These are phyloP conservation scores for Pantelozetes paolii DNA, from an alignment of 2,888 invertebrate genomes.

Conservation along the genomic window DNA sequence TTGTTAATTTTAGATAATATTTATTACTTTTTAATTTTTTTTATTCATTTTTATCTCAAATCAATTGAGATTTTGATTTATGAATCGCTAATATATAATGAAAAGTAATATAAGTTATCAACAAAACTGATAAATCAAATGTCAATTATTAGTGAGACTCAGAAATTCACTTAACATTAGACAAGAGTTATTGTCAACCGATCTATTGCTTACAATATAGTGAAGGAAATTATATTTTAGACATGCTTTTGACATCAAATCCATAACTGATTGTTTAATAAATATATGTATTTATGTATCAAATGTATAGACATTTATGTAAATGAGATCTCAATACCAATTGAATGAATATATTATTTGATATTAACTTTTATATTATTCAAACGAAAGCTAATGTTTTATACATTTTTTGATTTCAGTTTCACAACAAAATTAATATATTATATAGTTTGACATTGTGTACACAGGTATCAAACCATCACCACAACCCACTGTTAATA, in stretches of 20 bases:
- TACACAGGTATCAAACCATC: too few species aligned
- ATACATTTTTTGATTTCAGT: too few species aligned
- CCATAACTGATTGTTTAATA: neutral
- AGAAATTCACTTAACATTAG: conserved; percentile 11
- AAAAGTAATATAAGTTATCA: too few species aligned
- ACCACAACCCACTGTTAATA: too few species aligned
- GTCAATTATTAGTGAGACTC: neutral
- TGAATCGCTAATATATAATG: neutral
- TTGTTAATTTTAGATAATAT: too few species aligned
- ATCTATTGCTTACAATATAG: neutral
- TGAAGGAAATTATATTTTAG: conserved; percentile 18
- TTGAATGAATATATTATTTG: neutral
- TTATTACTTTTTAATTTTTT: too few species aligned
- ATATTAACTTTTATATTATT: conserved; percentile 3
- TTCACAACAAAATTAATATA: too few species aligned
- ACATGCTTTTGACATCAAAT: conserved; percentile 17
- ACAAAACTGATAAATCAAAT: conserved; percentile 2
- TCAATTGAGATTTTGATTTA: neutral
- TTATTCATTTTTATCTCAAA: too few species aligned
- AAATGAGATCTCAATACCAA: neutral
- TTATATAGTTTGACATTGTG: too few species aligned
- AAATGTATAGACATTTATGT: conserved; percentile 1
- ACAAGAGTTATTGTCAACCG: conserved; percentile 12
- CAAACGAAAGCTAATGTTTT: neutral
- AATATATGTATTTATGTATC: too few species aligned